A percentile compares a stretch with the other conserved stretches of the same genome.
Conservation (phyloP, 2,888 invertebrate genomes). For the Phymatocera aterrima region DNA sequence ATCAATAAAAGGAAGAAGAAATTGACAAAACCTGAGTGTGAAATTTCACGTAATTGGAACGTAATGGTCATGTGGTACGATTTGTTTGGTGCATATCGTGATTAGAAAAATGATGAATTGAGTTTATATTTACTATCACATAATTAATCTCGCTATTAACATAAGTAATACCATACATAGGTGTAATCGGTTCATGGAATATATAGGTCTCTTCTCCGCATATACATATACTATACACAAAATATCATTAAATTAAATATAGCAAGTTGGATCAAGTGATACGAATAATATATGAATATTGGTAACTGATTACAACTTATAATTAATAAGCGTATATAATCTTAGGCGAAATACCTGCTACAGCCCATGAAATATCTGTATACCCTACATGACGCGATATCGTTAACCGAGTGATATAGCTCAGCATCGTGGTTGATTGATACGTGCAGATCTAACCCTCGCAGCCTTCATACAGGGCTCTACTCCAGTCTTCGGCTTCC, state of each 20-base stretch:
- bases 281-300: neutral
- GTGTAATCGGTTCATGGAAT: too few species aligned
- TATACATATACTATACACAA: too few species aligned
- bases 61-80: too few species aligned
- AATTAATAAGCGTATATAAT: conserved; percentile 37
- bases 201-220: too few species aligned
- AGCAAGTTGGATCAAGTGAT: neutral
- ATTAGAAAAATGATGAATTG: too few species aligned
- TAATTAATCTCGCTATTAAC: too few species aligned
- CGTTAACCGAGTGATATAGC: conserved; percentile 3
- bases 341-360: conserved; percentile 12
- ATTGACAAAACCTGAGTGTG: too few species aligned
- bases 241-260: neutral
- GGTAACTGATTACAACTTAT: conserved; percentile 19
- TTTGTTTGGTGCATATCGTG: too few species aligned
- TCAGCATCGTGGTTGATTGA: conserved; percentile 7
- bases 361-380: conserved; percentile 1
- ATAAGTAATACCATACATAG: too few species aligned
- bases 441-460: neutral
- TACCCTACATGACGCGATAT: neutral
- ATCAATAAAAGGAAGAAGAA: too few species aligned
- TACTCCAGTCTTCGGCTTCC: neutral
- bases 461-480: neutral
- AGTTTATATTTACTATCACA: too few species aligned
- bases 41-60: too few species aligned